Evolutionary conservation across 2,888 invertebrate genomes (phyloP), one percentile per base, ranked within the genome.

Genomic region (Stenurella melanura): DNA sequence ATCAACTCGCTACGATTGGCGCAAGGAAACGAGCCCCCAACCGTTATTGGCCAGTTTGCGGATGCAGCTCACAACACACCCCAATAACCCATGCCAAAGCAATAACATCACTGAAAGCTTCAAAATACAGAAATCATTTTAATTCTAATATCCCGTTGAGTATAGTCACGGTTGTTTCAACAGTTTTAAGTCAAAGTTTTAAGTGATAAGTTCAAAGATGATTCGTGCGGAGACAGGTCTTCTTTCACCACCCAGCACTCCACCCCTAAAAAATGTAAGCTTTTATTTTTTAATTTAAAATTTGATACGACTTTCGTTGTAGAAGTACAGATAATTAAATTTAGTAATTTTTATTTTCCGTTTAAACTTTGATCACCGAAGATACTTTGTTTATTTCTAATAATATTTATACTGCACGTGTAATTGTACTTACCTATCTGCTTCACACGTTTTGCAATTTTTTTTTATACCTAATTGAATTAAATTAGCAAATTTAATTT

Each of bases 161-260:
- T 26, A 64, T 34, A 64, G 38, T 71, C 74, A 68, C 67, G 72
- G 50, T 26, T 7, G 17, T 61, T 54, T 63, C 18, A 56, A 63
- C 50, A 54, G 42, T 26, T 70, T 21, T 63, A 11, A 54, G 50
- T 61, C 19, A 54, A 63, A 42, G 42, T 58, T 72, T 72, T 54
- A 26, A 54, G 61, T 61, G 50, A 63, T 17, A 50, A 38, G n/a
- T 72, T 18, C n/a, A 30, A 72, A 72, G n/a, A 72, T 72, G 72
- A 72, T 63, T 7, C 50, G 63, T 1, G 72, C 26, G 11, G 72
- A 72, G n/a, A 21, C 18, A 73, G 76, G 74, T 18, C 78, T 91
- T 84, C 92, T 93, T 85, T 94, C 94, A 84, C 94, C 94, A 85
- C 94, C 94, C 79, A 93, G 93, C 85, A 94, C 94, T 85, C 94